Percentiles rank a stretch among this genome's conserved stretches.
Evolutionary conservation across 2,888 invertebrate species (phyloP).

Genomic region (Autographa pulchrina): DNA sequence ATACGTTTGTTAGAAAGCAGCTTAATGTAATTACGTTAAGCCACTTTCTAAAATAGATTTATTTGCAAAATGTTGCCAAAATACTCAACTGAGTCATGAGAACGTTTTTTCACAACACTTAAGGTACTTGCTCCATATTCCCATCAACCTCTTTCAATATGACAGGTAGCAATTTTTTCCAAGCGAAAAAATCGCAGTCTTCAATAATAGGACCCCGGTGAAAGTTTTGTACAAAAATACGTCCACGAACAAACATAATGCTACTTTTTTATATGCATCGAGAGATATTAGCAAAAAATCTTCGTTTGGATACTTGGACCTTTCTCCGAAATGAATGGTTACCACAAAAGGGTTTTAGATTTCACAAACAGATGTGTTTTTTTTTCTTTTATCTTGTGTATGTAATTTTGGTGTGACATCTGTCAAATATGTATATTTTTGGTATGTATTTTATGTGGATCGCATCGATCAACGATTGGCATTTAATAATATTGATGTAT

Average conservation of each 20-base stretch:
- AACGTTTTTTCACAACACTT: conserved; percentile 18
- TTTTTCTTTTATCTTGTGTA: conserved; percentile 34
- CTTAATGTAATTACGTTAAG: no score
- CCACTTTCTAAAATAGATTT: neutral
- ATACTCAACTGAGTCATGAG: conserved; percentile 27
- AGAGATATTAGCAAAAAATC: conserved; percentile 72
- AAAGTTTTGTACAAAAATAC: conserved; percentile 83
- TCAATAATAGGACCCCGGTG: conserved; percentile 70
- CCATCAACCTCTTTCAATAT: conserved; percentile 70
- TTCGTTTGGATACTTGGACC: conserved; percentile 77
- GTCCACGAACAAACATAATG: conserved; percentile 75
- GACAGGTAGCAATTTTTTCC: conserved; percentile 69
- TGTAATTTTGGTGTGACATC: conserved; percentile 55
- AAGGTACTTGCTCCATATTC: conserved; percentile 69
- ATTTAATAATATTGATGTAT: neutral
- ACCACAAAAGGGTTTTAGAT: conserved; percentile 86
- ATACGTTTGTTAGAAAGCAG: no score
- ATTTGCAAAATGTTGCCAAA: conserved; percentile 15
- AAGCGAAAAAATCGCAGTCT: conserved; percentile 62
- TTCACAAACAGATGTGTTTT: conserved; percentile 82
- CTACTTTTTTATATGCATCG: conserved; percentile 73
- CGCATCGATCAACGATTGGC: conserved; percentile 7
- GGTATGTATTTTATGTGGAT: conserved; percentile 29
- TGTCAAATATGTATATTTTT: conserved; percentile 38
- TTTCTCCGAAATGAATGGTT: conserved; percentile 62